These are phyloP conservation scores for Pseudochaenichthys georgianus DNA, from an alignment of 2,797 vertebrate species.

Conservation along the genomic window DNA sequence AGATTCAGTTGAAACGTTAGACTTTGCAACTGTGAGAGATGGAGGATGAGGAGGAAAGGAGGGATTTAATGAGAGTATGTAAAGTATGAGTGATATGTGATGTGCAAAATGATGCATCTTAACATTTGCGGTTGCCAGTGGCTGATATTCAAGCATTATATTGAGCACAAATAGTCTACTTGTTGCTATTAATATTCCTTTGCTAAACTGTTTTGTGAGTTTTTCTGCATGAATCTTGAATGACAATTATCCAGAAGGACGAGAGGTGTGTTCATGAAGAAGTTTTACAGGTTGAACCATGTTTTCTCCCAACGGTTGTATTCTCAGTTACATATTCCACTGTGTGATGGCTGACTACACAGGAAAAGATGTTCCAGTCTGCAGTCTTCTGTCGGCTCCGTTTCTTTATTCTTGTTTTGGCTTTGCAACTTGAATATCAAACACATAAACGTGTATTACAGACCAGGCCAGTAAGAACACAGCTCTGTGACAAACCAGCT, in stretches of 20 bases:
- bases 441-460: conserved; percentile 23
- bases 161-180: conserved; percentile 16
- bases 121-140: conserved; percentile 33
- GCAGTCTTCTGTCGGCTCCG: background rate
- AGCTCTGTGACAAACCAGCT: conserved; percentile 45
- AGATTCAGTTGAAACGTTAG: conserved; percentile 51
- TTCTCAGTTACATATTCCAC: background rate
- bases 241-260: conserved; percentile 4
- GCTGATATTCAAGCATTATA: conserved; percentile 29
- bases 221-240: background rate
- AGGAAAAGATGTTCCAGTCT: background rate
- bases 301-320: background rate
- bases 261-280: conserved; percentile 6
- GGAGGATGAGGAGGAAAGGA: conserved; percentile 47
- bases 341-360: background rate
- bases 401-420: conserved; percentile 14
- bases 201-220: background rate
- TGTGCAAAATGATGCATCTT: conserved; percentile 51
- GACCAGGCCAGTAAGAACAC: conserved; percentile 8
- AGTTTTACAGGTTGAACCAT: conserved; percentile 21
- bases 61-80: conserved; percentile 56
- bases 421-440: conserved; percentile 37
- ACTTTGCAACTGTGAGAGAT: conserved; percentile 39
- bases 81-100: conserved; percentile 53
- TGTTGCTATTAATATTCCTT: conserved; percentile 11